Conservation (phyloP, 2,888 invertebrate genomes). For the Nomada lathburiana region DNA sequence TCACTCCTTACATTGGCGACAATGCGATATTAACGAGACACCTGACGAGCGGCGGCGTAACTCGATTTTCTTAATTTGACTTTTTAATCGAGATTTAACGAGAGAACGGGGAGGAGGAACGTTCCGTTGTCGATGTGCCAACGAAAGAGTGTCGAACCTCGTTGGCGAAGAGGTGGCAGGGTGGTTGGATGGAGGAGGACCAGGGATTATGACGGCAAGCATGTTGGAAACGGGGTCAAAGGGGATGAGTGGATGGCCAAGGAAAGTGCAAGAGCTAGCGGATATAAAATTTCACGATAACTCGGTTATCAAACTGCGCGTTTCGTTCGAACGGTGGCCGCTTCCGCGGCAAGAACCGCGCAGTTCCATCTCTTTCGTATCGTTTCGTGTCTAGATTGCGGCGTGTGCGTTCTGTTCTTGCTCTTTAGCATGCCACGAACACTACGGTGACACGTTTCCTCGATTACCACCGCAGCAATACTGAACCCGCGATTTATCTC, state of each 20-base stretch:
- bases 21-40: conserved; percentile 47
- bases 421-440: neutral
- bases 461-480: conserved; percentile 22
- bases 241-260: conserved; percentile 58
- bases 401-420: neutral
- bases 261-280: conserved; percentile 61
- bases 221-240: conserved; percentile 71
- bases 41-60: conserved; percentile 37
- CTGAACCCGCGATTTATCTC: neutral
- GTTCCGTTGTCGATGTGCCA: conserved; percentile 49
- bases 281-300: conserved; percentile 72
- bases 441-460: neutral
- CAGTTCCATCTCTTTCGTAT: conserved; percentile 2
- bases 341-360: conserved; percentile 24
- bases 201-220: conserved; percentile 66
- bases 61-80: conserved; percentile 59
- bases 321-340: conserved; percentile 53
- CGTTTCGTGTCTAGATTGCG: neutral
- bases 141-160: conserved; percentile 51
- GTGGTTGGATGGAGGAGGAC: conserved; percentile 27
- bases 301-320: conserved; percentile 68
- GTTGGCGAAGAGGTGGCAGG: conserved; percentile 29
- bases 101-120: conserved; percentile 13
- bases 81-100: conserved; percentile 66
- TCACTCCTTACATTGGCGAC: conserved; percentile 11